phyloP scores from a whole-genome alignment of 30 jellyfish, hydroid and myxozoan species.

The Aurelia sp. region DNA sequence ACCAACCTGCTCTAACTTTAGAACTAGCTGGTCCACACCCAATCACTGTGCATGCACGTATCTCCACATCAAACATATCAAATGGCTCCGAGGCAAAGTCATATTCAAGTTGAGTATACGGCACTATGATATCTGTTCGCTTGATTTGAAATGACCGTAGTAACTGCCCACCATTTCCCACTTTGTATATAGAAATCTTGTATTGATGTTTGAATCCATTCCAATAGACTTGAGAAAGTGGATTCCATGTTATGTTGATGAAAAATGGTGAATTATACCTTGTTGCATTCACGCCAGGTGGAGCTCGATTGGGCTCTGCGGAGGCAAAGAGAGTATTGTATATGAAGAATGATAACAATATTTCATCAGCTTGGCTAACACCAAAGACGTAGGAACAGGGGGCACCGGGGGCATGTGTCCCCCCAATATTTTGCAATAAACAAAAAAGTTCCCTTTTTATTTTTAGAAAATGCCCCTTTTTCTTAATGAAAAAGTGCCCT shows the following conservation, averaged over 20 bases:
- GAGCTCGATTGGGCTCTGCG: too few species aligned
- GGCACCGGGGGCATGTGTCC: too few species aligned
- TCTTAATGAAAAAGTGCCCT: too few species aligned
- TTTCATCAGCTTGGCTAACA: too few species aligned
- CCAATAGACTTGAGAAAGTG: slow-evolving; percentile 7
- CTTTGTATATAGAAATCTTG: neutral
- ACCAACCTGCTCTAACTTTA: slow-evolving; percentile 27
- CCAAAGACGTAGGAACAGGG: too few species aligned
- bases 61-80: neutral
- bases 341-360: too few species aligned
- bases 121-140: neutral
- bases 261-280: slow-evolving; percentile 14
- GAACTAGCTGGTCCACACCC: slow-evolving; percentile 29
- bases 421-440: too few species aligned
- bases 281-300: too few species aligned
- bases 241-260: slow-evolving; percentile 23
- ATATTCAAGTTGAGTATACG: neutral
- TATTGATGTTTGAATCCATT: neutral
- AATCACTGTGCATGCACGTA: slow-evolving; percentile 27
- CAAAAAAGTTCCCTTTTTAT: too few species aligned
- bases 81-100: neutral
- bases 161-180: slow-evolving; percentile 14
- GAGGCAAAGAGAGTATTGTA: too few species aligned
- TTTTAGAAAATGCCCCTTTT: too few species aligned
- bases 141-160: neutral